Percentiles rank a stretch among this genome's conserved stretches.
These are phyloP conservation scores for Gymnopithys bicolor DNA, from an alignment of 2,797 vertebrate species.

Conservation along the genomic window DNA sequence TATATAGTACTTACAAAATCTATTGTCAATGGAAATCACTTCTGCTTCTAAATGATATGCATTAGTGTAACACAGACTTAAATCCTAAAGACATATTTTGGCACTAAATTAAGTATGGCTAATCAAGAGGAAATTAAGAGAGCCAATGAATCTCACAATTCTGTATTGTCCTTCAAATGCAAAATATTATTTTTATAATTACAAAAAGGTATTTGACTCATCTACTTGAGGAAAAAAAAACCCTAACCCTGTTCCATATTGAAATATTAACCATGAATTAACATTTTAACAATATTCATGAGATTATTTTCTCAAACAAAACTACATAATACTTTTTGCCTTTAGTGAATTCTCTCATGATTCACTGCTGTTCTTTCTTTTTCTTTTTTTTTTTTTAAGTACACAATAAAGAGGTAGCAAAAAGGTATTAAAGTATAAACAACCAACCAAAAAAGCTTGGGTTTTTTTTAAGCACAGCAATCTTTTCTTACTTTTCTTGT, in stretches of 20 bases:
- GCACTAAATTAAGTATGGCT: neutral
- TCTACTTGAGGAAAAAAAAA: neutral
- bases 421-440: neutral
- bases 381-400: neutral
- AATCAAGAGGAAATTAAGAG: neutral
- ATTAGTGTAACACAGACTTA: neutral
- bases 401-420: neutral
- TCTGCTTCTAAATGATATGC: neutral
- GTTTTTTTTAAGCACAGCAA: neutral
- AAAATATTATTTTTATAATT: neutral
- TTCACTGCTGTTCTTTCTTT: neutral
- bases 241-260: neutral
- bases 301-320: neutral
- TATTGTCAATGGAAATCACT: neutral
- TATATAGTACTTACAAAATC: neutral
- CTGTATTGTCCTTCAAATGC: neutral
- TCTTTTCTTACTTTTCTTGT: neutral
- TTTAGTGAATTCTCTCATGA: neutral
- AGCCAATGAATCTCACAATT: neutral
- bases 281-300: neutral
- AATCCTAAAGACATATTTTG: neutral
- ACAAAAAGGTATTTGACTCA: neutral
- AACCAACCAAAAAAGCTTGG: neutral
- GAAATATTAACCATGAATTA: neutral
- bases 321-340: neutral